Evolutionary conservation across 2,113 vertebrate genomes (phyloP).

Genomic region (Lagopus leucura): DNA sequence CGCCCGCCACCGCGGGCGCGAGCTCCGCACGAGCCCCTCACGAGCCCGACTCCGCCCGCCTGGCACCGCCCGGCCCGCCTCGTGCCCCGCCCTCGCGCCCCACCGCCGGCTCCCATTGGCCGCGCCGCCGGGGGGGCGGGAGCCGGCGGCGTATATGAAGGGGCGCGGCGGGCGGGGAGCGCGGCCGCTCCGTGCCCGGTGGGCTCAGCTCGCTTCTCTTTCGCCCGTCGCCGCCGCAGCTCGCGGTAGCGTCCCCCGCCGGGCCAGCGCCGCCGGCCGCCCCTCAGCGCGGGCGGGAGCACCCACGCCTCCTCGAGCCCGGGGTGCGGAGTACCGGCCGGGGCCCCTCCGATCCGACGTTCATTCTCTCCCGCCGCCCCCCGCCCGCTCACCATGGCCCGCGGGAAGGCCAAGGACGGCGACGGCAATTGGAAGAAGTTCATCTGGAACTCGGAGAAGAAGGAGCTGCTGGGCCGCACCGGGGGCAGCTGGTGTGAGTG

Average conservation of each 20-base stretch:
- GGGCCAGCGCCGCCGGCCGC: too few relatives aligned
- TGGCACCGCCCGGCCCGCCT: neutral
- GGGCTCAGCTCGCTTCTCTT: neutral
- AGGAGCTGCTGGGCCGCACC: slow-evolving; percentile 53
- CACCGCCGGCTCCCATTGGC: neutral
- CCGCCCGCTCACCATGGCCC: slow-evolving; percentile 17
- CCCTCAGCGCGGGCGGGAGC: too few relatives aligned
- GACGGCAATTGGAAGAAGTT: slow-evolving; percentile 56
- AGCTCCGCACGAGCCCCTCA: too few relatives aligned
- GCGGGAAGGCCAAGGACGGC: slow-evolving; percentile 44
- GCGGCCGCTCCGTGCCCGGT: neutral
- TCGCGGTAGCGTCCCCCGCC: neutral
- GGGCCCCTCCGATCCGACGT: neutral
- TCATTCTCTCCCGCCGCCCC: neutral
- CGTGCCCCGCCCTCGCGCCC: neutral
- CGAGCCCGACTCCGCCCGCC: neutral
- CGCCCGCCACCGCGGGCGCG: neutral
- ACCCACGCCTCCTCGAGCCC: too few relatives aligned
- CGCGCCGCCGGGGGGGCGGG: neutral
- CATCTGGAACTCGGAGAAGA: slow-evolving; percentile 43
- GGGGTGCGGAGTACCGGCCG: too few relatives aligned
- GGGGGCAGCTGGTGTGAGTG: slow-evolving; percentile 58
- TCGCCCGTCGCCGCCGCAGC: too few relatives aligned
- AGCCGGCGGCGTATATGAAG: slow-evolving; percentile 22
- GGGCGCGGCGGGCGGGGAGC: neutral